Conservation (phyloP, 2,113 vertebrate genomes). For the Lophius piscatorius region DNA sequence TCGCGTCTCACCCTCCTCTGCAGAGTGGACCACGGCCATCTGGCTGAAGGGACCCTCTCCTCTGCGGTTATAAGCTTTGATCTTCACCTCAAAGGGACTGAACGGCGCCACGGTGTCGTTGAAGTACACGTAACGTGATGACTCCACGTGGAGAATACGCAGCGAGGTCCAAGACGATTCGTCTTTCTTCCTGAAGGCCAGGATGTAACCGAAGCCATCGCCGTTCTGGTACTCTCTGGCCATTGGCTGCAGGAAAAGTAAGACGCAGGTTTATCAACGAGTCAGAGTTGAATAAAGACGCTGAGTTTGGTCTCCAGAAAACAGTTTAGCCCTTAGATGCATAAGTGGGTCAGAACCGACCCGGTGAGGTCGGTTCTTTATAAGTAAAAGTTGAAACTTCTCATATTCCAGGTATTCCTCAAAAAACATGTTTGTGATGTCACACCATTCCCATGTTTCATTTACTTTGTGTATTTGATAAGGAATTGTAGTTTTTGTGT, state of each 20-base stretch:
- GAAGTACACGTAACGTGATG: constrained; percentile 89
- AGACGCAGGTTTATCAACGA: too few relatives aligned
- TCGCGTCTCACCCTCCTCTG: constrained; percentile 90
- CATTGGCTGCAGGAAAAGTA: constrained; percentile 86
- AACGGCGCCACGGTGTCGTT: constrained; percentile 89
- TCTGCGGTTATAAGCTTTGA: constrained; percentile 89
- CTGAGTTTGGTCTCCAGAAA: too few relatives aligned
- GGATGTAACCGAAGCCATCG: constrained; percentile 90
- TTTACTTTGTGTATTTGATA: too few relatives aligned
- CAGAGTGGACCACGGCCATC: constrained; percentile 87
- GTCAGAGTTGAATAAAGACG: too few relatives aligned
- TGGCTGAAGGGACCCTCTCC: constrained; percentile 96
- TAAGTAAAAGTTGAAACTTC: too few relatives aligned
- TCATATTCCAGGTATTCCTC: too few relatives aligned
- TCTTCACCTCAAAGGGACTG: constrained; percentile 93
- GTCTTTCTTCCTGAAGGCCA: constrained; percentile 88
- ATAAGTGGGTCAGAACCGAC: too few relatives aligned
- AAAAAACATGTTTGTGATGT: too few relatives aligned
- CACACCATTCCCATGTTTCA: too few relatives aligned
- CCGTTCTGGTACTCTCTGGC: constrained; percentile 95
- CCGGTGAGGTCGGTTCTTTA: too few relatives aligned
- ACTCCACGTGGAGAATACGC: constrained; percentile 84
- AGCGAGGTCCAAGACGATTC: constrained; percentile 79
- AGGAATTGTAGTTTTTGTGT: too few relatives aligned
- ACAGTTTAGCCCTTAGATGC: too few relatives aligned